phyloP scores from a whole-genome alignment of 1,140 invertebrate species.

The Zaprionus ghesquierei region DNA sequence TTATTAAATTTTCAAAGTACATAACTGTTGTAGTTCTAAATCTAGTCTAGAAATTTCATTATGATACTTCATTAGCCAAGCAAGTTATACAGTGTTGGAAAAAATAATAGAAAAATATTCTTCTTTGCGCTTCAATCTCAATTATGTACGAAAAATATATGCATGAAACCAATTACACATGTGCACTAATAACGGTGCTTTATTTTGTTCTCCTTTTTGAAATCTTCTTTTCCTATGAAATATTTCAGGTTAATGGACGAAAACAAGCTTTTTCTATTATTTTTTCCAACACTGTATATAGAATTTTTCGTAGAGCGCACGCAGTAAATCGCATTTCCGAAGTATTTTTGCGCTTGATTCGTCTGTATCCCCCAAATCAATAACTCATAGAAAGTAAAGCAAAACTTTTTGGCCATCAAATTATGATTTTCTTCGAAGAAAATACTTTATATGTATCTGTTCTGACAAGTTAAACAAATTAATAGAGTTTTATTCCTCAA shows the following conservation, averaged over 20 bases:
- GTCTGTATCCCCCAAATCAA: neutral
- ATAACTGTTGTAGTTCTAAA: neutral
- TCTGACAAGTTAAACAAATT: neutral
- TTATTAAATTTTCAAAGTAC: neutral
- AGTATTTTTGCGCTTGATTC: neutral
- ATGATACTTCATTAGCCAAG: neutral
- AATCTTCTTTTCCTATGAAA: too few species aligned
- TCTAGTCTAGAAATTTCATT: neutral
- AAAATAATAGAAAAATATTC: too few species aligned
- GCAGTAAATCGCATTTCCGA: neutral
- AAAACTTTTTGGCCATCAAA: neutral
- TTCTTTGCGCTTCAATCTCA: too few species aligned
- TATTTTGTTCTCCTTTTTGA: too few species aligned
- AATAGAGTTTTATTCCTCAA: neutral
- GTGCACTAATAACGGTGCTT: too few species aligned
- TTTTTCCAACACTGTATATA: too few species aligned
- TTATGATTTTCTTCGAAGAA: neutral
- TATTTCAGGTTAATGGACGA: too few species aligned
- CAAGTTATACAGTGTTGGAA: too few species aligned
- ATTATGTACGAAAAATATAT: too few species aligned
- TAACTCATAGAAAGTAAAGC: neutral
- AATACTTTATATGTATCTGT: neutral
- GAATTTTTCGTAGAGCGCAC: neutral
- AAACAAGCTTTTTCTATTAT: too few species aligned
- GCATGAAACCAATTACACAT: too few species aligned